Evolutionary conservation across 2,113 vertebrate genomes (phyloP).

Genomic region (Nerophis lumbriciformis): DNA sequence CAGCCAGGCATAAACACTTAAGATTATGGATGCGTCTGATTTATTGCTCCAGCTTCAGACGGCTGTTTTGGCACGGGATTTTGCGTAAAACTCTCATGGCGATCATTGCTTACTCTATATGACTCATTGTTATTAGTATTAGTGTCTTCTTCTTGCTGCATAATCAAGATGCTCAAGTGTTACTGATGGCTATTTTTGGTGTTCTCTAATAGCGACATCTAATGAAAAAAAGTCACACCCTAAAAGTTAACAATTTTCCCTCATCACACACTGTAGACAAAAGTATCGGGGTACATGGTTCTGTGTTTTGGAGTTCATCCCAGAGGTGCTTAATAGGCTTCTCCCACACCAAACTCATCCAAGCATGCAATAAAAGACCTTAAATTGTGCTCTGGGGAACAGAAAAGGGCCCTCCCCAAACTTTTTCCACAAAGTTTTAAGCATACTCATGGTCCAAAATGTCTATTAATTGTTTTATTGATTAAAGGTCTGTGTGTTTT

Average conservation of each 20-base stretch:
- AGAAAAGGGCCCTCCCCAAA: neutral
- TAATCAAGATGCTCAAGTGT: constrained; percentile 45
- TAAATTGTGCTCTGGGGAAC: neutral
- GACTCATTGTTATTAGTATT: constrained; percentile 23
- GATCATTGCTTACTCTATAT: constrained; percentile 22
- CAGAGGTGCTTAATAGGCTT: neutral
- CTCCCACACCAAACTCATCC: neutral
- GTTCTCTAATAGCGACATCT: constrained; percentile 38
- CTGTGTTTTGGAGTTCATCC: neutral
- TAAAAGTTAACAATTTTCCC: constrained; percentile 13
- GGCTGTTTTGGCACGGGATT: constrained; percentile 36
- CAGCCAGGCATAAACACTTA: constrained; percentile 42
- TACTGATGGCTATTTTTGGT: constrained; percentile 19
- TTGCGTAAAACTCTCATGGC: constrained; percentile 15
- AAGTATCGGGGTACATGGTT: neutral
- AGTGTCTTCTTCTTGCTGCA: constrained; percentile 33
- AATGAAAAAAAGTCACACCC: constrained; percentile 20
- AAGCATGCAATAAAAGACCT: neutral
- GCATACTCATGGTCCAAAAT: neutral
- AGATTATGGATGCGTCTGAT: constrained; percentile 39
- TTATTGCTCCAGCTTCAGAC: constrained; percentile 25
- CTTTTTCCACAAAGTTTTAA: neutral
- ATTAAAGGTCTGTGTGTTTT: neutral
- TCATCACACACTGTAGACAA: neutral
- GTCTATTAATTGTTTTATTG: neutral